These are phyloP conservation scores for Opisthograptis luteolata DNA, from an alignment of 2,888 invertebrate species.

Conservation along the genomic window DNA sequence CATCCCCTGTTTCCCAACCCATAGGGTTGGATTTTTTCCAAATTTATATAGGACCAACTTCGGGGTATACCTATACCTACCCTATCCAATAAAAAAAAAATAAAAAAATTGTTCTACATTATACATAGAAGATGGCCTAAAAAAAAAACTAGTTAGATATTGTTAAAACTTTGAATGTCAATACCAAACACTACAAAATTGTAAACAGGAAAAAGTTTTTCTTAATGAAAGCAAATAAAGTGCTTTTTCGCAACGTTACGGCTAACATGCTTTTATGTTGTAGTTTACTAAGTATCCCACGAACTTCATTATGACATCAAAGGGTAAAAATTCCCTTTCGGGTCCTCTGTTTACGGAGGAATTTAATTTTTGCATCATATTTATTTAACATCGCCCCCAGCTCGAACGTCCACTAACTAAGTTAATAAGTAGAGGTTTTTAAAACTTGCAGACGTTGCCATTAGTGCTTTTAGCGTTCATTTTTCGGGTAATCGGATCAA, in stretches of 20 bases:
- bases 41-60: too few relatives aligned
- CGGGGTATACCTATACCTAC: too few relatives aligned
- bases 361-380: constrained; percentile 75
- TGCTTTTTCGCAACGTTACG: neutral
- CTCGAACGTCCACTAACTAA: constrained; percentile 47
- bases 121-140: too few relatives aligned
- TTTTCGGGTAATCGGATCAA: constrained; percentile 44
- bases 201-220: too few relatives aligned
- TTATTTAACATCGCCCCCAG: constrained; percentile 42
- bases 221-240: neutral
- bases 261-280: constrained; percentile 21
- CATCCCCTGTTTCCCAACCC: too few relatives aligned
- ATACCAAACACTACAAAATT: too few relatives aligned
- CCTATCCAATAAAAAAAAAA: too few relatives aligned
- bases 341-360: constrained; percentile 45
- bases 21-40: too few relatives aligned
- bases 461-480: constrained; percentile 53
- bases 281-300: constrained; percentile 42
- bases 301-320: constrained; percentile 69
- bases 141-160: too few relatives aligned
- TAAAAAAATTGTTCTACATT: too few relatives aligned
- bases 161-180: too few relatives aligned
- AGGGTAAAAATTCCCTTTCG: constrained; percentile 55
- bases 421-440: constrained; percentile 61
- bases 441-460: constrained; percentile 56